Base-by-base conservation (phyloP, 2,797 vertebrate genomes). In the Busarellus nigricollis region DNA sequence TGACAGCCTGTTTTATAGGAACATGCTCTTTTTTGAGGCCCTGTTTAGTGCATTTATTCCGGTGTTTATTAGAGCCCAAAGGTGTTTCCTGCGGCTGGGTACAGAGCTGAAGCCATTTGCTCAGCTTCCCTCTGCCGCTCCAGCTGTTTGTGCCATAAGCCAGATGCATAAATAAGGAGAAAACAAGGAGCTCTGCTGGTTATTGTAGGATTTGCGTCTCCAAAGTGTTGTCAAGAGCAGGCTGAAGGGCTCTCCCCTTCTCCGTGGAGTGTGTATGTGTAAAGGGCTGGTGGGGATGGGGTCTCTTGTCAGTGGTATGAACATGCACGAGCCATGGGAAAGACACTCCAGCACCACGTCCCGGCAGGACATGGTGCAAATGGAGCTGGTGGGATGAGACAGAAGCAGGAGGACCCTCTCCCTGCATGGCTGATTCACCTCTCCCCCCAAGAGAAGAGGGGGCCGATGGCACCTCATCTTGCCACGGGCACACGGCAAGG, bases 1-100 rank as follows among this genome's bases (percentile, higher is more conserved):
- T 2, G 47, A 14, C 25, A 42, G 50, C 35, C 38, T 37, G 26
- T 14, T 66, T 47, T 15, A 10, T 26, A 37, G 81, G 45, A 74
- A 22, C 4, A 1, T 6, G 26, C 25, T 35, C 20, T 31, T 22
- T 6, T 4, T 4, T 2, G 13, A 40, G 44, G 67, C 35, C 57
- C 40, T 1, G 1, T 66, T 80, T 55, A 3, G 57, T 8, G n/a
- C 59, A 3, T 89, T 55, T 17, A 37, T 94, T 69, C 89, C 35
- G 50, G 65, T 62, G 59, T 87, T 87, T 81, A 31, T 70, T 5
- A 6, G 70, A 87, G 70, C 83, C 74, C 61, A 20, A 69, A 90
- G 89, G 79, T 84, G 83, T 92, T 95, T 94, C 79, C 92, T 87
- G 94, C 1, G 20, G 73, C 31, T 87, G 77, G 55, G 52, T 9